Conservation (phyloP, 2,113 vertebrate genomes). For the Peromyscus leucopus region DNA sequence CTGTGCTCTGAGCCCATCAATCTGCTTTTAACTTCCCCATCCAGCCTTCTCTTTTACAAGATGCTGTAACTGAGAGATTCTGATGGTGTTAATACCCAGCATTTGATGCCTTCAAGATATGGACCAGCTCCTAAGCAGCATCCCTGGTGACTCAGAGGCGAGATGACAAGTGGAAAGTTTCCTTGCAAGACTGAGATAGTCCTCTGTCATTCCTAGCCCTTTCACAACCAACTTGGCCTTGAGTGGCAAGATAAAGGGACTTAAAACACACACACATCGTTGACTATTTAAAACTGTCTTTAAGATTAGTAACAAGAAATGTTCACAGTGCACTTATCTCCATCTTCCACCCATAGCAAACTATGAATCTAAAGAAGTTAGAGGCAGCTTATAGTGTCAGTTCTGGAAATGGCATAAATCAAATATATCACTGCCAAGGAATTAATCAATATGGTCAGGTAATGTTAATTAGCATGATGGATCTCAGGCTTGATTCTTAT, state of each 20-base stretch:
- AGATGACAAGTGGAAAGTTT: neutral
- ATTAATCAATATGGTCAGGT: neutral
- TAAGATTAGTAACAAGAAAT: neutral
- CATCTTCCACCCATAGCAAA: neutral
- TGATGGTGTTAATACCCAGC: neutral
- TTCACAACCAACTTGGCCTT: neutral
- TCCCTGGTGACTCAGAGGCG: neutral
- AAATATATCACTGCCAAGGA: neutral
- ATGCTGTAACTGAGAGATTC: neutral
- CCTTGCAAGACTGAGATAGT: neutral
- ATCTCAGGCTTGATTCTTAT: neutral
- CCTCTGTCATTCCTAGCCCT: neutral
- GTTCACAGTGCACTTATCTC: neutral
- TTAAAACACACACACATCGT: neutral
- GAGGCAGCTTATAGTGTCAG: neutral
- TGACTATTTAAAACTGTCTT: conserved; percentile 15
- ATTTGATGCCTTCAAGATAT: neutral
- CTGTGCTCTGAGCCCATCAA: neutral
- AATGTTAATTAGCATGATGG: neutral
- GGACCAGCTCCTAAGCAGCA: neutral
- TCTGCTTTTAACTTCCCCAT: neutral
- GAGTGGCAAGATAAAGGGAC: neutral
- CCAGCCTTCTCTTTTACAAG: neutral
- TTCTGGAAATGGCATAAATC: neutral
- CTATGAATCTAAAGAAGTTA: neutral